Evolutionary conservation across 2,888 invertebrate species (phyloP).

Genomic region (Gnatocerus cornutus): DNA sequence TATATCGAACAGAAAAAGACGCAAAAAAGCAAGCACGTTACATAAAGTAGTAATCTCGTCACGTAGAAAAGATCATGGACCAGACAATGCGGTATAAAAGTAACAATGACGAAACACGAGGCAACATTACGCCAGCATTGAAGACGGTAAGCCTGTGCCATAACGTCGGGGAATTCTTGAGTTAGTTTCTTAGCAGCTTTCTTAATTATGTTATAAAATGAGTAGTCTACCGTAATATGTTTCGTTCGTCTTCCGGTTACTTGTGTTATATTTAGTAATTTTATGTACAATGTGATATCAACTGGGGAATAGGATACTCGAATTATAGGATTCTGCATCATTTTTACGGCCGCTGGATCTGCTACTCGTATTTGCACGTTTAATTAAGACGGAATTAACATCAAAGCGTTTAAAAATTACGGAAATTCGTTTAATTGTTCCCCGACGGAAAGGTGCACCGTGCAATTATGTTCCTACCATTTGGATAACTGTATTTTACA

Average conservation of each 20-base stretch:
- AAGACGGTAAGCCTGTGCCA: conserved; percentile 46
- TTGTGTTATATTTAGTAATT: conserved; percentile 48
- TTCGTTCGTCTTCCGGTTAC: conserved; percentile 46
- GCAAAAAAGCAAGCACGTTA: conserved; percentile 50
- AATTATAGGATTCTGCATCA: conserved; percentile 36
- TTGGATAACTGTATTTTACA: conserved; percentile 17
- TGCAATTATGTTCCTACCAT: conserved; percentile 11
- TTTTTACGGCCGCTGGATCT: conserved; percentile 32
- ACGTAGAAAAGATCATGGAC: conserved; percentile 62
- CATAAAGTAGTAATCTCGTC: conserved; percentile 58
- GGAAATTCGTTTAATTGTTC: conserved; percentile 32
- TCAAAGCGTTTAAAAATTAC: conserved; percentile 43
- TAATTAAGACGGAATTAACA: conserved; percentile 40
- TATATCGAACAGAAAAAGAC: conserved; percentile 55
- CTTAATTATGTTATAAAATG: conserved; percentile 54
- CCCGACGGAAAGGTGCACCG: conserved; percentile 11
- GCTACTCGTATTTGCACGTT: conserved; percentile 34
- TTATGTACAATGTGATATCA: conserved; percentile 33
- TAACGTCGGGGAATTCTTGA: conserved; percentile 46
- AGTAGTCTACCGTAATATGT: conserved; percentile 47
- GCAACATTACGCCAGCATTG: conserved; percentile 50
- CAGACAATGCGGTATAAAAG: conserved; percentile 60
- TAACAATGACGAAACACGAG: conserved; percentile 58
- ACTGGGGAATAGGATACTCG: conserved; percentile 16
- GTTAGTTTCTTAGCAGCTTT: conserved; percentile 40